Evolutionary conservation across 1,140 invertebrate species (phyloP), one percentile per base, ranked within the genome.

Genomic region (Trachelipus rathkii): DNA sequence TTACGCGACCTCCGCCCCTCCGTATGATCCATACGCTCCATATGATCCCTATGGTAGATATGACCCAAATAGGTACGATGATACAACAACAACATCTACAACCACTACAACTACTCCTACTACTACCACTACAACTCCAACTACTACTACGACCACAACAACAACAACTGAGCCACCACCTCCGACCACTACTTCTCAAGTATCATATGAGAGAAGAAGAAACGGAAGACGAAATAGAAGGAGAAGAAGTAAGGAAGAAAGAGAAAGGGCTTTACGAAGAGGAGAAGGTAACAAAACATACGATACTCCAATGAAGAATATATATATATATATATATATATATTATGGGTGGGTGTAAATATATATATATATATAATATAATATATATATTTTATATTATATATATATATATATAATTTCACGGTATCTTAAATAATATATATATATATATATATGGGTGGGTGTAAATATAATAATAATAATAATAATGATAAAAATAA

Each of bases 1-100:
- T 23, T 5, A 75, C 73, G 60, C 7, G 0, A 43, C 21, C 2
- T 44, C 66, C n/a, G 43, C 67, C 3, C 33, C 74, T 33, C 69
- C 77, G 10, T 78, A 78, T 66, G 77, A 78, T 50, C 77, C 77
- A 13, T 80, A 80, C 73, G 75, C 78, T 10, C 78, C 78, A 0
- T 66, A 46, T n/a, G 74, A 76, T 23, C 75, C 50, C 69, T 71
- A 71, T 44, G 69, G 13, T 4, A 24, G 15, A 44, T 15, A 71
- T 19, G 24, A 50, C 46, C 74, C 53, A 53, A 50, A 75, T 44
- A 68, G 45, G 7, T 5, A 73, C 33, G 70, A 73, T 68, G 46
- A 46, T 33, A 44, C 69, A n/a, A 44, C 53, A 46, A 73, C 67
- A 66, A 75, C 77, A 50, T 60, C 73, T 45, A 78, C 74, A 23